Conservation (phyloP, 2,888 invertebrate genomes). For the Lobophora halterata region DNA sequence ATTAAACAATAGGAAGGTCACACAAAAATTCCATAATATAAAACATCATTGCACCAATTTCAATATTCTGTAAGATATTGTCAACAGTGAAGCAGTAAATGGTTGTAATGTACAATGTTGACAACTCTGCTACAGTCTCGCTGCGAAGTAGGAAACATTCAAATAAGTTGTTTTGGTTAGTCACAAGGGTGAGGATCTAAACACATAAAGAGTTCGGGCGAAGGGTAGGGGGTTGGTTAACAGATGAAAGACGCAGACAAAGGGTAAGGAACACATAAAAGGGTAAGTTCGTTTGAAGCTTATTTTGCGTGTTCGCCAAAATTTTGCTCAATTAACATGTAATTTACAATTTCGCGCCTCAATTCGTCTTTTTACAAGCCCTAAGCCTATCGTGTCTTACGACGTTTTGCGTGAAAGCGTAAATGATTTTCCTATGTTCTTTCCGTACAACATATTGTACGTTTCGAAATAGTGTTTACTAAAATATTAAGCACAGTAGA, state of each 20-base stretch:
- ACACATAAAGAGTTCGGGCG: constrained; percentile 79
- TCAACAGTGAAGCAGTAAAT: constrained; percentile 71
- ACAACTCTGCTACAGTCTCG: constrained; percentile 63
- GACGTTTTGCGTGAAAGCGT: constrained; percentile 80
- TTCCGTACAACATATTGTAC: constrained; percentile 72
- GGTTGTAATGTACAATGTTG: constrained; percentile 75
- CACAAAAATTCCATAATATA: constrained; percentile 17
- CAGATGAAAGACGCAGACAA: constrained; percentile 92
- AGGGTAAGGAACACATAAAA: constrained; percentile 84
- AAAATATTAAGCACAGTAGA: constrained; percentile 78
- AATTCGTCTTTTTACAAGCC: constrained; percentile 69
- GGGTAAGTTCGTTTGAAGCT: constrained; percentile 81
- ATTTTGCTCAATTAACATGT: constrained; percentile 70
- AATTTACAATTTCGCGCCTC: constrained; percentile 70
- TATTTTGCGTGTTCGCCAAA: constrained; percentile 79
- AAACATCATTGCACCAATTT: constrained; percentile 73
- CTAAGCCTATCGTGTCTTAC: constrained; percentile 74
- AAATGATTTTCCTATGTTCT: constrained; percentile 80
- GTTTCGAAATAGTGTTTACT: constrained; percentile 62
- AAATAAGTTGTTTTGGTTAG: constrained; percentile 76
- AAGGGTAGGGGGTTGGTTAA: constrained; percentile 80
- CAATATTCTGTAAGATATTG: constrained; percentile 49
- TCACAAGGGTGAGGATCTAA: constrained; percentile 78
- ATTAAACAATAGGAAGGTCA: constrained; percentile 4
- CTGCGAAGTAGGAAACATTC: constrained; percentile 74